Conservation (phyloP, 2,113 vertebrate species). For the Hippolais icterina region DNA sequence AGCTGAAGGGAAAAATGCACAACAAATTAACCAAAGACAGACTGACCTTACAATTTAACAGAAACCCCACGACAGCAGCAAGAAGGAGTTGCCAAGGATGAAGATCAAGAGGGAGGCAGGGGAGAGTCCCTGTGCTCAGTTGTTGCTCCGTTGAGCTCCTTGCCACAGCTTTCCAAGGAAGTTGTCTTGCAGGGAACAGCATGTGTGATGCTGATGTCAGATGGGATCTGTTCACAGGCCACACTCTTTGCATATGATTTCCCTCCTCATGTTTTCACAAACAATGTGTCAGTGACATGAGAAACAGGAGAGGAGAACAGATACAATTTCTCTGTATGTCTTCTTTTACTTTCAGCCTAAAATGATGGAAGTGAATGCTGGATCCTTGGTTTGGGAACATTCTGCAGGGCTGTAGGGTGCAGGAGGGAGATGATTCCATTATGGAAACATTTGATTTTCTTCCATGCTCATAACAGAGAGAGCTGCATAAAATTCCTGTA, state of each 20-base stretch:
- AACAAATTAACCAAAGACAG: not conserved
- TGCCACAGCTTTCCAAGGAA: not conserved
- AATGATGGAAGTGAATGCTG: not conserved
- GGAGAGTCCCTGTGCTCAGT: not conserved
- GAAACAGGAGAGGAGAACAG: not conserved
- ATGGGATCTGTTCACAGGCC: not conserved
- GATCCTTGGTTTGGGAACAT: not conserved
- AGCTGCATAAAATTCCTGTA: not conserved
- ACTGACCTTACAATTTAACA: not conserved
- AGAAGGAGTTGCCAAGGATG: not conserved
- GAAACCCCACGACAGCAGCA: not conserved
- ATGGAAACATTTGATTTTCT: not conserved
- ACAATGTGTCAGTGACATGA: not conserved
- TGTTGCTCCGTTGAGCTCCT: not conserved
- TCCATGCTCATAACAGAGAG: not conserved
- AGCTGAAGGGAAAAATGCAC: not conserved
- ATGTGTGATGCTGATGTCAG: not conserved
- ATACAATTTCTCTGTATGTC: not conserved
- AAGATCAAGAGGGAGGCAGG: not conserved
- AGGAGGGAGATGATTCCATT: not conserved
- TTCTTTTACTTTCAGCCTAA: not conserved
- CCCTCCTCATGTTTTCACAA: constrained; percentile 4
- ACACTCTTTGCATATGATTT: not conserved
- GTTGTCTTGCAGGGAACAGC: not conserved
- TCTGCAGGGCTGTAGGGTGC: rapidly evolving